Conservation (phyloP, 2,113 vertebrate genomes). For the Artemisiospiza belli region DNA sequence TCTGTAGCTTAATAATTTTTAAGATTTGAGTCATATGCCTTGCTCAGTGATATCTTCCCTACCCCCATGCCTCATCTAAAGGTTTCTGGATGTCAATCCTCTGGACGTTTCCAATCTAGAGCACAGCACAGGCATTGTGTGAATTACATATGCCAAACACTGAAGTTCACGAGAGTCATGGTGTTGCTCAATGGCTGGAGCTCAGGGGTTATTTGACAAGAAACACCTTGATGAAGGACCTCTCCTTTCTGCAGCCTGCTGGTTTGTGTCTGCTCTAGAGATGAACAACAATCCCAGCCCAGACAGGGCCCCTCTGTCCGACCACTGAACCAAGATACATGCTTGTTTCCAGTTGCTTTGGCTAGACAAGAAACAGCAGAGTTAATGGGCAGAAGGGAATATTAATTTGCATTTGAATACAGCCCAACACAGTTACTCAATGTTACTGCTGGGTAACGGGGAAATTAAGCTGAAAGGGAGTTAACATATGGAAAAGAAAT, state of each 20-base stretch:
- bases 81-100: neutral
- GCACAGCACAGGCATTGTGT: slow-evolving; percentile 15
- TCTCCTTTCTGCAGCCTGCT: slow-evolving; percentile 31
- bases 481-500: slow-evolving; percentile 57
- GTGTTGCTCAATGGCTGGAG: neutral
- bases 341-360: slow-evolving; percentile 49
- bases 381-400: slow-evolving; percentile 52
- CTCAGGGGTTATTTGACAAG: slow-evolving; percentile 24
- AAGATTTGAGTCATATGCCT: neutral
- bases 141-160: neutral
- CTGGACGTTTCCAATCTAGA: neutral
- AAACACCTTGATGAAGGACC: slow-evolving; percentile 7
- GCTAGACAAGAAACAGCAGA: slow-evolving; percentile 46
- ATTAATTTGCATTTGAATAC: slow-evolving; percentile 68
- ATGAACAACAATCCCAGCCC: neutral
- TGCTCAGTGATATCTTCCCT: neutral
- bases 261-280: neutral
- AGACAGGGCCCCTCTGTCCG: slow-evolving; percentile 38
- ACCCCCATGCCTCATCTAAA: neutral
- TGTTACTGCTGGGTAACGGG: slow-evolving; percentile 45
- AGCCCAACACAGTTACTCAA: slow-evolving; percentile 45
- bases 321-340: neutral
- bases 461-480: slow-evolving; percentile 48
- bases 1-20: neutral
- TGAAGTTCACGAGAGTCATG: neutral